Base-by-base conservation (phyloP, 2,113 vertebrate genomes). In the Glareola pratincola region DNA sequence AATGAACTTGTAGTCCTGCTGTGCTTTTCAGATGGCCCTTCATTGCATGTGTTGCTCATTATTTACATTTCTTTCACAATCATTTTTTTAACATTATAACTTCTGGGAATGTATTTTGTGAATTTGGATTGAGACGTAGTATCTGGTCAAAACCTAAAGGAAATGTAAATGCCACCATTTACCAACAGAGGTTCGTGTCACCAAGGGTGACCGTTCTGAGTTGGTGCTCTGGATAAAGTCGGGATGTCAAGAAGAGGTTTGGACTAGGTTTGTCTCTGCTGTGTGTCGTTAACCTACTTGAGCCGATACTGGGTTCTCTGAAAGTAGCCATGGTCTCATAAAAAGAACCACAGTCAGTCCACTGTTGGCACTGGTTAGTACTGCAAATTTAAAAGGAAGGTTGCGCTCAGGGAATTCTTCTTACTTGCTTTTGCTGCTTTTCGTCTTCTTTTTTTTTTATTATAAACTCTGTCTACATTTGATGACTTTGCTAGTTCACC, bases 181-280 rank as follows among this genome's bases (percentile, higher is more conserved):
- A 84, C 30, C 43, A 30, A 1, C 11, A 57, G 27, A 18, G 3
- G 0, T 29, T 77, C 0, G 0, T 85, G 84, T 11, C 26, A 48
- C 36, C 22, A 36, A 24, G 9, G 4, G 4, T 84, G 41, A 39
- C 51, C 6, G 0, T 67, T 68, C 12, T 29, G 30, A 56, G 34
- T 8, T 59, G 34, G 9, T 64, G 21, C 21, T 56, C 77, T 60
- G 34, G 41, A 41, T 67, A 8, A 68, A 67, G 11, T 48, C 57
- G 41, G 10, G 12, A 6, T n/a, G 37, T 24, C 47, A 59, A 24
- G 43, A 76, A 37, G 59, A 66, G n/a, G 7, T 57, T 81, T 91
- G 41, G 45, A 21, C 32, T 75, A 56, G 6, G 15, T 78, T 74
- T 76, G 24, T 26, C 53, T 75, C 60, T 43, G 22, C n/a, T 73